Percentiles rank a stretch among this genome's conserved stretches.
phyloP scores from a whole-genome alignment of 2,888 invertebrate species.

The Melipona bicolor region DNA sequence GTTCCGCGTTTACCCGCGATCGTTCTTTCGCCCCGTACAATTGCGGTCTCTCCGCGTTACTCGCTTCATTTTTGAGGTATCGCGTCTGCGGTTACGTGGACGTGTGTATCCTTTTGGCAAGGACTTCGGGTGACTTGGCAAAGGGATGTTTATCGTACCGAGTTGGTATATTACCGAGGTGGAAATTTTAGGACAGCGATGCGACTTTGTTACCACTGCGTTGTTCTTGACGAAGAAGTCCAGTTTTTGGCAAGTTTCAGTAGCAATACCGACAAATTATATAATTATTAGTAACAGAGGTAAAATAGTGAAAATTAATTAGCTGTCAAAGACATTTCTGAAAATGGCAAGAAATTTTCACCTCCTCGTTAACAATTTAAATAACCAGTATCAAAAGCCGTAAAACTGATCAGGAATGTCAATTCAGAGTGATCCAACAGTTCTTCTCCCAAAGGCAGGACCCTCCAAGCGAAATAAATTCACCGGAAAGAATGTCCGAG shows the following conservation, averaged over 20 bases:
- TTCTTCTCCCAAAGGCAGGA: background rate
- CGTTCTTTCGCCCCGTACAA: constrained; percentile 44
- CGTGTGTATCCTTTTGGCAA: background rate
- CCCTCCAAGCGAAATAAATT: background rate
- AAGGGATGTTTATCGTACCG: background rate
- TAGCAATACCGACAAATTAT: too few relatives aligned
- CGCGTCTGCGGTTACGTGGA: background rate
- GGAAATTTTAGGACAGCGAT: background rate
- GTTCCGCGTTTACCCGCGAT: constrained; percentile 26
- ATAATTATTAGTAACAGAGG: too few relatives aligned
- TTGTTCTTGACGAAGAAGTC: too few relatives aligned
- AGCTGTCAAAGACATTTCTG: too few relatives aligned
- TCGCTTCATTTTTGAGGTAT: background rate
- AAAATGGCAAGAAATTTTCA: too few relatives aligned
- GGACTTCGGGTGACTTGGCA: background rate
- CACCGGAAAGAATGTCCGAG: background rate
- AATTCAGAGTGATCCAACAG: background rate
- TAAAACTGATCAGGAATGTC: too few relatives aligned
- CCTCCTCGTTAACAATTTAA: too few relatives aligned
- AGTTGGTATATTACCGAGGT: background rate
- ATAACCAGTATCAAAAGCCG: too few relatives aligned
- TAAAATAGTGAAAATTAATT: too few relatives aligned
- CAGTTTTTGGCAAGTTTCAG: too few relatives aligned
- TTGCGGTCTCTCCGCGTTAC: constrained; percentile 11
- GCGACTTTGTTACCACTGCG: too few relatives aligned